Evolutionary conservation across 2,113 vertebrate species (phyloP).

Genomic region (Physeter macrocephalus): DNA sequence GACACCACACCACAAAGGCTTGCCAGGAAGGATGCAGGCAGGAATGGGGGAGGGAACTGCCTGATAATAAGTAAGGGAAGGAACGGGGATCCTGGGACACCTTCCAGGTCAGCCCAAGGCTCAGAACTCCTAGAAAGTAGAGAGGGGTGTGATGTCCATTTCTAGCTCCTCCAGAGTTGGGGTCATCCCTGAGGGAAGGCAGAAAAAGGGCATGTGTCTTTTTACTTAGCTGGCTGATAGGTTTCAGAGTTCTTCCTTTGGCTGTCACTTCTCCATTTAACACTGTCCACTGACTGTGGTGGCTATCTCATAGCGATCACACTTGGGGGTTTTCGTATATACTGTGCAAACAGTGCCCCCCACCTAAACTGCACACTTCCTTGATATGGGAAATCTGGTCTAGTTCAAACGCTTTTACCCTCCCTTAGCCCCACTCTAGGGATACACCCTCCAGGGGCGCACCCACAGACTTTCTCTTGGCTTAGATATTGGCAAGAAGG

Average conservation of each 20-base stretch:
- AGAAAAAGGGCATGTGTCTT: neutral
- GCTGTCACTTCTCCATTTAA: neutral
- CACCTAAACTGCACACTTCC: fast-evolving
- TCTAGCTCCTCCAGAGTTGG: neutral
- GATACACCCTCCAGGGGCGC: constrained; percentile 7
- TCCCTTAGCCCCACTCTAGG: neutral
- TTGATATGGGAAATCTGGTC: neutral
- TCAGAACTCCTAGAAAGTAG: neutral
- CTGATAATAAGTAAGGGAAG: neutral
- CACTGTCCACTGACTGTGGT: neutral
- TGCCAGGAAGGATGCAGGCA: neutral
- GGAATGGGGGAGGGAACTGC: neutral
- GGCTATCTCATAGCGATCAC: neutral
- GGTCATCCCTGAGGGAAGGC: neutral
- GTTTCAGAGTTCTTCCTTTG: neutral
- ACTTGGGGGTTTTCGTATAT: neutral
- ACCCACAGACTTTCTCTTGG: neutral
- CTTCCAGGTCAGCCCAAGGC: neutral
- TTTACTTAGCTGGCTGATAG: neutral
- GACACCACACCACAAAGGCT: neutral
- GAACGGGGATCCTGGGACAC: neutral
- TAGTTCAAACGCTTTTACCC: neutral
- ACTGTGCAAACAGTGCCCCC: fast-evolving
- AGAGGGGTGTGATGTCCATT: neutral
- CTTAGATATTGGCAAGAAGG: neutral